Percentiles rank a stretch among this genome's conserved stretches.
Evolutionary conservation across 2,888 invertebrate species (phyloP).

Genomic region (Drosophila paranaensis): DNA sequence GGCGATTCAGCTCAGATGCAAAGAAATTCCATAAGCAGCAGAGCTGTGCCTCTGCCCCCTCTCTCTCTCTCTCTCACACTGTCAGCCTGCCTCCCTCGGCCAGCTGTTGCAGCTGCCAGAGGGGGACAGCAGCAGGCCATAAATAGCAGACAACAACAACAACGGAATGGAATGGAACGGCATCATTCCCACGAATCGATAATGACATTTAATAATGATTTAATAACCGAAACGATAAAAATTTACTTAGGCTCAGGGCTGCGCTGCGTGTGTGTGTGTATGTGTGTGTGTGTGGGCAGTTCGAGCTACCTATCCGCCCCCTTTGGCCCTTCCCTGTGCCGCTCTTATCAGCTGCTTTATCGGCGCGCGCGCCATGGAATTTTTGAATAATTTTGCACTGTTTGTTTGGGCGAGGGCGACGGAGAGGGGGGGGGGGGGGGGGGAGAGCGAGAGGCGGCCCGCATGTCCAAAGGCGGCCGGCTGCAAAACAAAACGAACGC

Average conservation of each 20-base stretch:
- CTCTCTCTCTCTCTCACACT: background rate
- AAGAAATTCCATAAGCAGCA: constrained; percentile 42
- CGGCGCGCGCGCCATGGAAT: constrained; percentile 63
- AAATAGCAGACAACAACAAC: constrained; percentile 9
- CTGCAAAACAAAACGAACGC: constrained; percentile 56
- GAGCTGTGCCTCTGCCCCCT: background rate
- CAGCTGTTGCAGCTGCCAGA: constrained; percentile 13
- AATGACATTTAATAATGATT: constrained; percentile 72
- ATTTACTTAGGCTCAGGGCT: constrained; percentile 49
- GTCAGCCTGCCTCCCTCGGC: background rate
- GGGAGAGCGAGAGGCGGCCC: constrained; percentile 21
- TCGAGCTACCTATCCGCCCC: constrained; percentile 8
- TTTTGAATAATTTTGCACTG: constrained; percentile 74
- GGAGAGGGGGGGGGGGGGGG: background rate
- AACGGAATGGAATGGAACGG: background rate
- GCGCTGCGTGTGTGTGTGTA: constrained; percentile 1
- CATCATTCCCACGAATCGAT: constrained; percentile 76
- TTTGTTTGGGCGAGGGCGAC: constrained; percentile 55
- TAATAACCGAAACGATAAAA: constrained; percentile 67
- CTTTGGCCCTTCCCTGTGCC: background rate
- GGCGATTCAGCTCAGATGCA: constrained; percentile 41
- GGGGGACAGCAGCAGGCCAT: constrained; percentile 14
- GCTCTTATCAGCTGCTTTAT: constrained; percentile 67
- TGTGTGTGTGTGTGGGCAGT: constrained; percentile 5
- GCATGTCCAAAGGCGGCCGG: constrained; percentile 48